Evolutionary conservation across 2,113 vertebrate genomes (phyloP).

Genomic region (Ia io): DNA sequence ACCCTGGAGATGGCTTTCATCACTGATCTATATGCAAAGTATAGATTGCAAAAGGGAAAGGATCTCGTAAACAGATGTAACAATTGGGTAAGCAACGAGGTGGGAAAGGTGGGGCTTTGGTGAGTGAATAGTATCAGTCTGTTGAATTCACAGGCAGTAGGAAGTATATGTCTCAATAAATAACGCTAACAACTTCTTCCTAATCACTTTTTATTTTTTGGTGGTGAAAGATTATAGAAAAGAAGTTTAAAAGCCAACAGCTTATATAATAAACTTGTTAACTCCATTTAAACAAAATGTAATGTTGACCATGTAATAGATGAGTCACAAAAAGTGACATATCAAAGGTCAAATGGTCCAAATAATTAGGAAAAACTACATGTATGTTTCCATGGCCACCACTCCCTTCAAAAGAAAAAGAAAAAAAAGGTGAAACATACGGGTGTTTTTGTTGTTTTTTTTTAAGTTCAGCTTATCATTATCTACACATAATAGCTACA

Average conservation of each 20-base stretch:
- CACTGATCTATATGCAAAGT: not conserved
- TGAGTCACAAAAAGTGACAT: not conserved
- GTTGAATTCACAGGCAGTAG: not conserved
- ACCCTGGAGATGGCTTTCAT: not conserved
- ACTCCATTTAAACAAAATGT: not conserved
- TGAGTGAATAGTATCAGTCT: not conserved
- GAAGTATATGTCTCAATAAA: not conserved
- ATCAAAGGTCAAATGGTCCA: not conserved
- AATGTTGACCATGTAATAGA: not conserved
- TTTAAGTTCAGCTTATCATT: not conserved
- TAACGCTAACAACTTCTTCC: not conserved
- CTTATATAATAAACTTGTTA: slow-evolving; percentile 10
- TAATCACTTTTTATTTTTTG: not conserved
- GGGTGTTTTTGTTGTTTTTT: not conserved
- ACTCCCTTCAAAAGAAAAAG: not conserved
- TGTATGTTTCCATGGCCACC: not conserved
- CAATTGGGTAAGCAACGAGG: not conserved
- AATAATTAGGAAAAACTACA: not conserved
- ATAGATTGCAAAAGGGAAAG: not conserved
- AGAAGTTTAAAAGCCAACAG: not conserved
- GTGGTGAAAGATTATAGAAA: not conserved
- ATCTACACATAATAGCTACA: not conserved
- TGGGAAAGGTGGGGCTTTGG: not conserved
- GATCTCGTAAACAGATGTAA: not conserved
- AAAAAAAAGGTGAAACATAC: not conserved